phyloP scores from a whole-genome alignment of 2,888 invertebrate genomes.

The Drosophila siamana region DNA sequence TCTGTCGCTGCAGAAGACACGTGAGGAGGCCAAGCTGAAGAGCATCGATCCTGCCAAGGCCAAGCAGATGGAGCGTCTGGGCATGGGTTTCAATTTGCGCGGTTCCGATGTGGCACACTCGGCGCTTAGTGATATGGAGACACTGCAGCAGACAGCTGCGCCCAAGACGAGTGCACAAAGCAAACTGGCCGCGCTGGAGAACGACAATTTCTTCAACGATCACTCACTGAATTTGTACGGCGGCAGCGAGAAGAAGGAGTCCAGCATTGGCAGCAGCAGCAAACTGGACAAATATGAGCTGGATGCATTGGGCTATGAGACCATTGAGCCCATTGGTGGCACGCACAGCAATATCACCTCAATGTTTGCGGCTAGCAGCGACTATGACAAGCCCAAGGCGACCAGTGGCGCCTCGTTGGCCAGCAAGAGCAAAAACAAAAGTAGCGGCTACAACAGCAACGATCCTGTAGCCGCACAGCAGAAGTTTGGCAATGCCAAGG shows the following conservation, averaged over 20 bases:
- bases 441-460: constrained; percentile 44
- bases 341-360: constrained; percentile 83
- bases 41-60: constrained; percentile 93
- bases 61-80: constrained; percentile 95
- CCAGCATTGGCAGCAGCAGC: constrained; percentile 43
- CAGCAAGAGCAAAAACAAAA: constrained; percentile 48
- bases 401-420: constrained; percentile 21
- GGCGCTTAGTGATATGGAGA: constrained; percentile 95
- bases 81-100: constrained; percentile 91
- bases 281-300: constrained; percentile 83
- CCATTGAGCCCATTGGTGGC: constrained; percentile 84
- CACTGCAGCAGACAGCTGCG: constrained; percentile 93
- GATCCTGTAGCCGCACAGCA: constrained; percentile 90
- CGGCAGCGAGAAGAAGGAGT: constrained; percentile 53
- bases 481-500: constrained; percentile 98
- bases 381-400: constrained; percentile 59
- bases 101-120: constrained; percentile 91
- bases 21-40: constrained; percentile 90
- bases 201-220: constrained; percentile 78
- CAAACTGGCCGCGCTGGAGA: constrained; percentile 71
- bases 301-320: constrained; percentile 84
- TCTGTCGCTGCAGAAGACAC: constrained; percentile 89
- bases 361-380: constrained; percentile 81
- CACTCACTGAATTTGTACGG: constrained; percentile 75
- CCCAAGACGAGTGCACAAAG: constrained; percentile 70